Percentiles rank a stretch among this genome's conserved stretches.
Evolutionary conservation across 2,888 invertebrate species (phyloP).

Genomic region (Phortica okadai): DNA sequence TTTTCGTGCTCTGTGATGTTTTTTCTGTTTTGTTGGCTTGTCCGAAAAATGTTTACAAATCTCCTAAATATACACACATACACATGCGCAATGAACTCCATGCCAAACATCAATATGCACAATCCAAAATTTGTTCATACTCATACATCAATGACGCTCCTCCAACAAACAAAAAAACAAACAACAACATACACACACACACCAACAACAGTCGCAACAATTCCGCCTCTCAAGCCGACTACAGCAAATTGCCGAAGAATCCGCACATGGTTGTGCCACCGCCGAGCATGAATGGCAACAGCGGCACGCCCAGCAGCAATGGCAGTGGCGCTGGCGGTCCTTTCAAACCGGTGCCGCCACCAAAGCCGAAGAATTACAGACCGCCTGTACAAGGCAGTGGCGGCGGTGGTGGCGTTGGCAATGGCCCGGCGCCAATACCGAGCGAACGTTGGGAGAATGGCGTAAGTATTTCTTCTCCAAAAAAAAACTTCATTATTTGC

Average conservation of each 20-base stretch:
- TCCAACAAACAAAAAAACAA: background rate
- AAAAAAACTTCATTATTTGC: background rate
- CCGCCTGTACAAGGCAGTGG: slow-evolving; percentile 80
- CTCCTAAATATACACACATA: slow-evolving; percentile 19
- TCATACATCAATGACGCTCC: slow-evolving; percentile 38
- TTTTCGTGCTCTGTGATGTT: slow-evolving; percentile 32
- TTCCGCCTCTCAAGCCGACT: slow-evolving; percentile 81
- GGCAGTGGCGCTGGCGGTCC: slow-evolving; percentile 73
- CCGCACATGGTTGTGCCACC: slow-evolving; percentile 68
- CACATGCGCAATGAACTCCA: slow-evolving; percentile 35
- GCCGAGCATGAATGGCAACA: slow-evolving; percentile 65
- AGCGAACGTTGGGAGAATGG: slow-evolving; percentile 78
- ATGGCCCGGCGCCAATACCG: slow-evolving; percentile 51
- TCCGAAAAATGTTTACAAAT: too few species aligned
- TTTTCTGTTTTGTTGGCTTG: too few species aligned
- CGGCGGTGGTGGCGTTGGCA: slow-evolving; percentile 61
- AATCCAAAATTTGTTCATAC: slow-evolving; percentile 8
- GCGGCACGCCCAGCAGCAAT: slow-evolving; percentile 67
- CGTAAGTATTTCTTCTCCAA: slow-evolving; percentile 59
- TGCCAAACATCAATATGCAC: slow-evolving; percentile 30
- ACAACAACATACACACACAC: slow-evolving; percentile 43
- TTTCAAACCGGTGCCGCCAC: slow-evolving; percentile 94
- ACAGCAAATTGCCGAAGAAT: slow-evolving; percentile 77
- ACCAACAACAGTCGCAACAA: slow-evolving; percentile 78
- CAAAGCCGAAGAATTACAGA: slow-evolving; percentile 94